phyloP scores from a whole-genome alignment of 2,113 vertebrate species.

The Corydoras sp. region DNA sequence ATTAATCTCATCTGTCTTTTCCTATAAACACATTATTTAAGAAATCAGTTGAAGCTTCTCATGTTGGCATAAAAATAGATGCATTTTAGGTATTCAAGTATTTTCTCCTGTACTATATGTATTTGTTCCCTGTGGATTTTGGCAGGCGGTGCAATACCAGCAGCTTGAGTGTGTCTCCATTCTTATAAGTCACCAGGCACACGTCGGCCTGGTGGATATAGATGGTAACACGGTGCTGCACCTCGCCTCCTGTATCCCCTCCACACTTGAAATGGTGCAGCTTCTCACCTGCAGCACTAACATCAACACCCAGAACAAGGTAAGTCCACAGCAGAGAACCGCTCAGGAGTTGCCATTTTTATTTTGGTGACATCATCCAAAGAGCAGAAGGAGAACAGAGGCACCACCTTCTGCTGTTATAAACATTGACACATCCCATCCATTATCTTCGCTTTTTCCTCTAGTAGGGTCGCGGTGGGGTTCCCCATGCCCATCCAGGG shows the following conservation, averaged over 20 bases:
- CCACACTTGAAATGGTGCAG: constrained; percentile 50
- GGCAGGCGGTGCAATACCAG: constrained; percentile 81
- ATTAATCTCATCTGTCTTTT: no score
- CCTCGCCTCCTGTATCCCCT: constrained; percentile 67
- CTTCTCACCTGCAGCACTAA: constrained; percentile 69
- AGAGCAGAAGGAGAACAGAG: no score
- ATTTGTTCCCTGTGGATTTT: constrained; percentile 17
- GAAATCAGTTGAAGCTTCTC: no score
- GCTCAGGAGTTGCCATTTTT: no score
- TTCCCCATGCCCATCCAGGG: no score
- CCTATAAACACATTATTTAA: constrained; percentile 47
- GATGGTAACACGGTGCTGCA: constrained; percentile 80
- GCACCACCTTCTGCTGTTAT: no score
- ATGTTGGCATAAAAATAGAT: background rate
- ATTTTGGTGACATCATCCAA: no score
- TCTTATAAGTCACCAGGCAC: constrained; percentile 74
- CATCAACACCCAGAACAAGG: constrained; percentile 79
- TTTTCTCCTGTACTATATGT: no score
- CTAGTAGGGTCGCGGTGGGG: no score
- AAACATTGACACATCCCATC: no score
- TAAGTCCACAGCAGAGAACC: constrained; percentile 43
- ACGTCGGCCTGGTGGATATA: constrained; percentile 72
- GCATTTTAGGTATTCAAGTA: background rate
- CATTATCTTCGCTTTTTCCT: no score
- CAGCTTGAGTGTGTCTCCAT: constrained; percentile 71